phyloP scores from a whole-genome alignment of 2,113 vertebrate genomes.

The Brachirus orientalis region DNA sequence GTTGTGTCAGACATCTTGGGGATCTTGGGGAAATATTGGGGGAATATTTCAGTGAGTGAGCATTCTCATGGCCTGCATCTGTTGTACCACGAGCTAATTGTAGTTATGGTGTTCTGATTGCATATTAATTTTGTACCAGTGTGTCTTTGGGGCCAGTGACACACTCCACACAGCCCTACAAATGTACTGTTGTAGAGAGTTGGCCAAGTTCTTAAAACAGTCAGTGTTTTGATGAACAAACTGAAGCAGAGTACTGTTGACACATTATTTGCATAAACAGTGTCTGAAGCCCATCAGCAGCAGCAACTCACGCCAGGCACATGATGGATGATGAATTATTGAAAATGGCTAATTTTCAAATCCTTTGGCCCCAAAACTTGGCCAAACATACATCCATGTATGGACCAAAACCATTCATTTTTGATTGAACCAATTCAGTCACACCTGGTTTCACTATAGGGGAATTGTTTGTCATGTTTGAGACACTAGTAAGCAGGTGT shows the following conservation, averaged over 20 bases:
- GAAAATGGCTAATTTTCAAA: not conserved
- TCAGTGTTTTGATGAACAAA: slow-evolving; percentile 18
- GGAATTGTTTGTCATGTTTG: not conserved
- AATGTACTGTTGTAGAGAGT: not conserved
- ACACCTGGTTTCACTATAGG: not conserved
- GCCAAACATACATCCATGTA: not conserved
- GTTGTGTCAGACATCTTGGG: no score
- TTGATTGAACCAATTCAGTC: not conserved
- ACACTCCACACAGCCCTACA: not conserved
- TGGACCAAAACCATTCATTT: not conserved
- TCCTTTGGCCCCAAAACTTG: not conserved
- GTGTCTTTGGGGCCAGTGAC: slow-evolving; percentile 4
- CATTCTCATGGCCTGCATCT: slow-evolving; percentile 23
- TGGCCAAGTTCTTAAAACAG: slow-evolving; percentile 16
- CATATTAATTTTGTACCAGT: slow-evolving; percentile 16
- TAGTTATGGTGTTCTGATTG: slow-evolving; percentile 20
- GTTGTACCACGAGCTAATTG: slow-evolving; percentile 1
- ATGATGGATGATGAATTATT: not conserved
- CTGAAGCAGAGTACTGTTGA: slow-evolving; percentile 8
- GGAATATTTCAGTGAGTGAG: slow-evolving; percentile 15
- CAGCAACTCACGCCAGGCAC: not conserved
- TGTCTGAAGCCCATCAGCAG: not conserved
- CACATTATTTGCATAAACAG: slow-evolving; percentile 4
- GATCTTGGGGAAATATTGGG: not conserved
- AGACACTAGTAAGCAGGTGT: not conserved